Conservation (phyloP, 2,797 vertebrate species). For the Coracias cyanogaster region DNA sequence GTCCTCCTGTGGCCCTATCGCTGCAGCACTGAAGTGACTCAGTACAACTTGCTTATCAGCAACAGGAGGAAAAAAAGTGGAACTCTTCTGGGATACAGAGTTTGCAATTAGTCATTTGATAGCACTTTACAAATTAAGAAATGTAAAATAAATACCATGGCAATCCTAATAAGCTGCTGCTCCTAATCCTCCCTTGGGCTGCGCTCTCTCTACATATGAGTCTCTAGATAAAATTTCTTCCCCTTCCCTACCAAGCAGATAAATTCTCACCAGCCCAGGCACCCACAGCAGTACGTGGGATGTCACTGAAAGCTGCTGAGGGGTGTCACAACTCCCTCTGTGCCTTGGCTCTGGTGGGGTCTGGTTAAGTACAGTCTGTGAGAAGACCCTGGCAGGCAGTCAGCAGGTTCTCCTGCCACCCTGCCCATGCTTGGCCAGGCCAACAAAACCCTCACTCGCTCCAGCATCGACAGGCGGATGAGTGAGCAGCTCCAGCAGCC, state of each 20-base stretch:
- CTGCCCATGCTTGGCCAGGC: background rate
- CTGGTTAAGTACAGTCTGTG: background rate
- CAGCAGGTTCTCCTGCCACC: background rate
- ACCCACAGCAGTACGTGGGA: background rate
- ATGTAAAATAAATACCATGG: background rate
- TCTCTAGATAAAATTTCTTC: background rate
- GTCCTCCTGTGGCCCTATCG: background rate
- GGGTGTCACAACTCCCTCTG: background rate
- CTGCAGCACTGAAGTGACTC: background rate
- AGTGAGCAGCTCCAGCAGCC: background rate
- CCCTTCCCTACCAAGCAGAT: background rate
- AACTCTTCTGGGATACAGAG: background rate
- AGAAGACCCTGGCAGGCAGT: background rate
- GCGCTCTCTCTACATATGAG: fast-evolving
- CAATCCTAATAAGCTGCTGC: background rate
- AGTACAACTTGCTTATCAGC: background rate
- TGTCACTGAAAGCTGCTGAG: fast-evolving
- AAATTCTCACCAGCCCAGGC: background rate
- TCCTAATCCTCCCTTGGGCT: background rate
- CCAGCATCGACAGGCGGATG: background rate
- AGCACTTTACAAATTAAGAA: background rate
- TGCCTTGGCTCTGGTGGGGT: fast-evolving
- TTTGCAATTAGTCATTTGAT: background rate
- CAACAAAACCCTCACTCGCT: background rate
- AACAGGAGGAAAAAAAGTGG: background rate